Conservation (phyloP, 1,140 invertebrate species). For the Eciton burchellii region DNA sequence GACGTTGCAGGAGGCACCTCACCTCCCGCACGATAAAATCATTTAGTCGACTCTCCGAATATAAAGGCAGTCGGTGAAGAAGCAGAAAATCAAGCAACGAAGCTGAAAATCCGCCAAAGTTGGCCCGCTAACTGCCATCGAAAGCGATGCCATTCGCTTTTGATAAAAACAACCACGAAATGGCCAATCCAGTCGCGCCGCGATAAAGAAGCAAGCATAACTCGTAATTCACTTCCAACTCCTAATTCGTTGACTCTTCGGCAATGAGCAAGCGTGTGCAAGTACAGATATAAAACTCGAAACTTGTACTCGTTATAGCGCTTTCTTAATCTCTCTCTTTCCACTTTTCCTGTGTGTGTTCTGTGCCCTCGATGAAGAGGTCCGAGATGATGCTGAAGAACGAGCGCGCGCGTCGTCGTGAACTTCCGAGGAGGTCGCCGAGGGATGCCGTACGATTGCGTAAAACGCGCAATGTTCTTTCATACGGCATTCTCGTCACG, state of each 20-base stretch:
- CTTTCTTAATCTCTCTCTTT: background rate
- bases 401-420: slow-evolving; percentile 8
- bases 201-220: slow-evolving; percentile 1
- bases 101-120: background rate
- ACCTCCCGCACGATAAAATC: background rate
- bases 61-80: background rate
- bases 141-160: background rate
- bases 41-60: background rate
- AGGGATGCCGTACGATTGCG: slow-evolving; percentile 10
- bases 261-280: background rate
- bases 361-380: slow-evolving; percentile 8
- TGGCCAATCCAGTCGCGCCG: background rate
- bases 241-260: no score
- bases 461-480: background rate
- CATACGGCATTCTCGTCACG: slow-evolving; percentile 77
- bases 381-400: background rate
- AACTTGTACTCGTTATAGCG: background rate
- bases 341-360: slow-evolving; percentile 5
- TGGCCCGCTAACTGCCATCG: background rate
- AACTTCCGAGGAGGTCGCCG: slow-evolving; percentile 56
- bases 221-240: background rate
- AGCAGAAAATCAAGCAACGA: background rate
- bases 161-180: background rate
- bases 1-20: background rate
- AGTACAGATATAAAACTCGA: background rate